Conservation (phyloP, 2,797 vertebrate species). For the Borostomias antarcticus region DNA sequence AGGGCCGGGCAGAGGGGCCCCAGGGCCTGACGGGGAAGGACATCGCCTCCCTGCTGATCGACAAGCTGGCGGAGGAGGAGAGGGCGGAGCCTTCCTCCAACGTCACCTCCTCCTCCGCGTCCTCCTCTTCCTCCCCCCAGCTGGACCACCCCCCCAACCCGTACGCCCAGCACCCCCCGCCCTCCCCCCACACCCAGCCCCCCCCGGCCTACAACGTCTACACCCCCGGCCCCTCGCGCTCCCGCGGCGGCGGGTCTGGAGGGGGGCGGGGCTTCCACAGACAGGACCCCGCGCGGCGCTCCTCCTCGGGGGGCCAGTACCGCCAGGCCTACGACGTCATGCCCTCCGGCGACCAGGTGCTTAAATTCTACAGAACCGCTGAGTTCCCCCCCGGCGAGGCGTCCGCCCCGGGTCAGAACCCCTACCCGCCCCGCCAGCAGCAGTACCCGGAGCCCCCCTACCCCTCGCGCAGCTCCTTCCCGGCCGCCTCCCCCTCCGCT, state of each 20-base stretch:
- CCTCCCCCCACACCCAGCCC: slow-evolving; percentile 34
- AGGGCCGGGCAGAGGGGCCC: slow-evolving; percentile 10
- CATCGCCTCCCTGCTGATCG: slow-evolving; percentile 59
- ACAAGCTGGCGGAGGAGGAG: slow-evolving; percentile 59
- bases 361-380: slow-evolving; percentile 62
- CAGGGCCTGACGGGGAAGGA: slow-evolving; percentile 55
- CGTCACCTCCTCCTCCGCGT: slow-evolving; percentile 32
- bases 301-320: slow-evolving; percentile 57
- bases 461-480: slow-evolving; percentile 33
- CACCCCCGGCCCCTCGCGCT: slow-evolving; percentile 46
- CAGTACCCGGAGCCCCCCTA: slow-evolving; percentile 47
- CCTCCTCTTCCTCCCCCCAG: slow-evolving; percentile 46
- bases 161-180: slow-evolving; percentile 48
- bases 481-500: slow-evolving; percentile 40
- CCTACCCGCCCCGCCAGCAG: slow-evolving; percentile 45
- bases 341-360: slow-evolving; percentile 61
- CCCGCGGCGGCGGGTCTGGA: slow-evolving; percentile 22
- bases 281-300: slow-evolving; percentile 52
- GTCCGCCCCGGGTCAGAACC: slow-evolving; percentile 37
- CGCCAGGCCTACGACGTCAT: slow-evolving; percentile 64
- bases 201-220: slow-evolving; percentile 55
- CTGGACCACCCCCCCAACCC: slow-evolving; percentile 56
- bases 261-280: slow-evolving; percentile 38
- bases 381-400: slow-evolving; percentile 45
- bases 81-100: slow-evolving; percentile 32